Evolutionary conservation across 1,140 invertebrate species (phyloP), one percentile per base, ranked within the genome.

Genomic region (Ditylenchus dipsaci): DNA sequence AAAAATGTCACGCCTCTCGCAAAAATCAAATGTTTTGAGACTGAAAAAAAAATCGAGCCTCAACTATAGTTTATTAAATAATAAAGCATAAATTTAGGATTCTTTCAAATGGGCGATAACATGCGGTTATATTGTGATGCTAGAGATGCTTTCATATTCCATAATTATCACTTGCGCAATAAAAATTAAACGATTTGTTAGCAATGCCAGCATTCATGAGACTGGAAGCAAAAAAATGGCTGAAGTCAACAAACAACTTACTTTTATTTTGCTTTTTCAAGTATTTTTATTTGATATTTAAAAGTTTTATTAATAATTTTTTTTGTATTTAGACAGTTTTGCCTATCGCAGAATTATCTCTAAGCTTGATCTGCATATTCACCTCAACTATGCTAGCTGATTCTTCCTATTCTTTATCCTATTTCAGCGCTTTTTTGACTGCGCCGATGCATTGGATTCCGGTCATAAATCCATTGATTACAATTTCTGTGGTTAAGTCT

Each of bases 241-340:
- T 19, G 49, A 53, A 53, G 49, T 53, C n/a, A 53, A 53, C 23
- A 19, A 26, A 8, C 49, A 53, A 26, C 49, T 53, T 21, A 53
- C n/a, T 53, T 19, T 53, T 17, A 26, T 53, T 26, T 53, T 53
- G 15, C 49, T 53, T 53, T 53, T 53, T 17, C 49, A 53, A 26
- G 49, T 53, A 53, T 7, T 7, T 53, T 53, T 21, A 5, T 26
- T 53, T 53, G 15, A 3, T 26, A 7, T 53, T 53, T 7, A 53
- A 17, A 7, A 8, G 3, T 5, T 8, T 7, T 19, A 5, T 53
- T 3, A 7, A 53, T 21, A 53, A 3, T 53, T 53, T 3, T n/a
- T n/a, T n/a, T n/a, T n/a, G n/a, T n/a, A 53, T 53, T 53, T 53
- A 53, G 49, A 53, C 49, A 19, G 15, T 53, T 53, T 53, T 53